These are phyloP conservation scores for Ophioninae sp. DNA, from an alignment of 2,888 invertebrate genomes.

Conservation along the genomic window DNA sequence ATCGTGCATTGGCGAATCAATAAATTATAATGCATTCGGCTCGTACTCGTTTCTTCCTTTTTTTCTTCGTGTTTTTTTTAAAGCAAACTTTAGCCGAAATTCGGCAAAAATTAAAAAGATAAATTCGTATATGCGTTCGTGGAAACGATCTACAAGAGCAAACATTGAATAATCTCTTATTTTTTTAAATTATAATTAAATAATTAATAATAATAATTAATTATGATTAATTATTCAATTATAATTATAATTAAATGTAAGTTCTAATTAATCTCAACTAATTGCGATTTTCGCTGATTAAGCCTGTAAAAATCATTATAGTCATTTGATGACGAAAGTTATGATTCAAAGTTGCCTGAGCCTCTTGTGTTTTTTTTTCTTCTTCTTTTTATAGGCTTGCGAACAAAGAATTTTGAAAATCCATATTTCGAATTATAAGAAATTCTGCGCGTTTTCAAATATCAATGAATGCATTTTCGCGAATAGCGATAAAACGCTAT, in stretches of 20 bases:
- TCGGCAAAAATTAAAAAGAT: not conserved
- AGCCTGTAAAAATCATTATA: conserved; percentile 73
- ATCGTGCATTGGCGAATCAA: conserved; percentile 9
- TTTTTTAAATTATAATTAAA: no score
- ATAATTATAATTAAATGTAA: conserved; percentile 12
- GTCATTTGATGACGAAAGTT: conserved; percentile 78
- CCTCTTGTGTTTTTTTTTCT: conserved; percentile 61
- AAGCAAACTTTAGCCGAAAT: not conserved
- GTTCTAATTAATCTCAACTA: conserved; percentile 40
- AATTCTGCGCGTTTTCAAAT: conserved; percentile 64
- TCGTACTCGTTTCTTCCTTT: not conserved
- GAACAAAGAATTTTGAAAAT: conserved; percentile 76
- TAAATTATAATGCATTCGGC: no score
- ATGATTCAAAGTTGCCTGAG: conserved; percentile 65
- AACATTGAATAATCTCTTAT: not conserved
- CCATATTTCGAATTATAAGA: conserved; percentile 73
- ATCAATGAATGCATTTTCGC: conserved; percentile 14
- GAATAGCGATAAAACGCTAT: not conserved
- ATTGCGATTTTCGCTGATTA: conserved; percentile 38
- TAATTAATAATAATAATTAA: no score
- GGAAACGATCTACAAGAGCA: conserved; percentile 18
- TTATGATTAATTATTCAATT: no score
- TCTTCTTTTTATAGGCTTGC: conserved; percentile 63
- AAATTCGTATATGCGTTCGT: not conserved
- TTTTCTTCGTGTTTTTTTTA: conserved; percentile 1